Base-by-base conservation (phyloP, 2,113 vertebrate genomes). In the Mesembrinibis cayennensis region DNA sequence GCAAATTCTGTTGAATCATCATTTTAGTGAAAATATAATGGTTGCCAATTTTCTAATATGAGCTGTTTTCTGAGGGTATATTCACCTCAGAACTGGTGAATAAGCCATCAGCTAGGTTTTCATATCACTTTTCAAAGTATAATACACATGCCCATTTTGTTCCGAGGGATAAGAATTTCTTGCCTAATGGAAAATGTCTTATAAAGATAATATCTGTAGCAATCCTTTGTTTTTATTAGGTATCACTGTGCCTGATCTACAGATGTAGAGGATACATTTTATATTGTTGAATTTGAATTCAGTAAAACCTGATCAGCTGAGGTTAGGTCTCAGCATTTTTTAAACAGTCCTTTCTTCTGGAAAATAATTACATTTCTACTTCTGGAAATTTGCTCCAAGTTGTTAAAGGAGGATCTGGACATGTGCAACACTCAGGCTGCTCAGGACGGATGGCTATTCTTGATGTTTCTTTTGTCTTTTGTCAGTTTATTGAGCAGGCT, bases 161-260 rank as follows among this genome's bases (percentile, higher is more conserved):
- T 94, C 69, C 44, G 59, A 83, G n/a, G 72, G 42, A 67, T 36
- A 89, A 94, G 27, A 78, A 92, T 63, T 87, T 84, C 76, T 45
- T 90, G 87, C 34, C 77, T 81, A 93, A 93, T 74, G 38, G 47
- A 95, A 92, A 95, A 81, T 44, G 26, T 63, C 86, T 82, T 74
- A 50, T 63, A 78, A 73, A 92, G 90, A 89, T 83, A 86, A 2
- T 52, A 93, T 89, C 92, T 89, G 14, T 23, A 82, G 53, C 45
- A 91, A 78, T 38, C 32, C 34, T 85, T 89, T 2, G 5, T 52
- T 92, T 91, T 86, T 88, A 81, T 66, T 62, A 90, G 50, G 23
- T 78, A 95, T 69, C 58, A 56, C 44, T 83, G 47, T 71, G 72
- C n/a, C 63, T 27, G 13, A 86, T 62, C 63, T 59, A 82, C 67